Evolutionary conservation across 2,888 invertebrate genomes (phyloP).

Genomic region (Pandemis heparana): DNA sequence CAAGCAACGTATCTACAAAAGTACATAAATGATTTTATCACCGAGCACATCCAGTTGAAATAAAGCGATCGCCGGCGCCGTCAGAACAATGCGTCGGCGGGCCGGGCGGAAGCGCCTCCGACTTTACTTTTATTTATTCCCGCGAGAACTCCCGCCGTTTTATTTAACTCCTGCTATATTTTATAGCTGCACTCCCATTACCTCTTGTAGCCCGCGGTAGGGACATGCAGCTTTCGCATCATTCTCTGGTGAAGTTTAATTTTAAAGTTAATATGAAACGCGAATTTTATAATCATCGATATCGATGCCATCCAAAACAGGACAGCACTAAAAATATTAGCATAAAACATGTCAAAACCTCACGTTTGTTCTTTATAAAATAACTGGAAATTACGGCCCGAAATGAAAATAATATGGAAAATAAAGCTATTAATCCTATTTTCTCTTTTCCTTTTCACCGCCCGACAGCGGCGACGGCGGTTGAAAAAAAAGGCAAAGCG

Average conservation of each 20-base stretch:
- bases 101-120: conserved; percentile 45
- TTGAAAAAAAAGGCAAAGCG: conserved; percentile 46
- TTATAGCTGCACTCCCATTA: conserved; percentile 40
- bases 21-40: conserved; percentile 22
- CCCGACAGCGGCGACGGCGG: conserved; percentile 31
- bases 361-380: conserved; percentile 14
- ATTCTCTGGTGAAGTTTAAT: conserved; percentile 10
- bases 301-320: background rate
- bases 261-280: background rate
- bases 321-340: background rate
- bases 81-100: conserved; percentile 53
- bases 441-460: conserved; percentile 39
- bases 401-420: conserved; percentile 29
- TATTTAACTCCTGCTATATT: conserved; percentile 45
- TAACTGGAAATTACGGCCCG: conserved; percentile 2
- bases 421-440: conserved; percentile 39
- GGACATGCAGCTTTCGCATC: conserved; percentile 16
- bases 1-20: background rate
- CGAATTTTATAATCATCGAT: conserved; percentile 3
- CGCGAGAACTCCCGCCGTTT: conserved; percentile 43
- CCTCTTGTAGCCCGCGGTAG: conserved; percentile 35
- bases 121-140: conserved; percentile 45
- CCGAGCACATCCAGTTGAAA: conserved; percentile 8
- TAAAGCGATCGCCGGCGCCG: conserved; percentile 49
- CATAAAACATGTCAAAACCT: background rate